Percentiles rank a stretch among this genome's conserved stretches.
These are phyloP conservation scores for Psephotus haematonotus DNA, from an alignment of 2,113 vertebrate genomes.

Conservation along the genomic window DNA sequence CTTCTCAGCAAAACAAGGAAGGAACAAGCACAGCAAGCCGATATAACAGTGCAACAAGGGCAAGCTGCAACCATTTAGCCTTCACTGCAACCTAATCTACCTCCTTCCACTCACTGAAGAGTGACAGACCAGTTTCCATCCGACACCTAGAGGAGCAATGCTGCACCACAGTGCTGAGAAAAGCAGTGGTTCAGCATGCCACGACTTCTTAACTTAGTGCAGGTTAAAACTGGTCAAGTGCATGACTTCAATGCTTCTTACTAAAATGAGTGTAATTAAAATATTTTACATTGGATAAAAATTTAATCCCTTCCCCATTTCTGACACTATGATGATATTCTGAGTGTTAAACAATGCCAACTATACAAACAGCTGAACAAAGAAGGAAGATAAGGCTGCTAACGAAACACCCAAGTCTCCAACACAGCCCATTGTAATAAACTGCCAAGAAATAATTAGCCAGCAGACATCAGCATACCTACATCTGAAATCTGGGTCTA, in stretches of 20 bases:
- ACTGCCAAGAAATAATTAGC: conserved; percentile 1
- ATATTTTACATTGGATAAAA: not conserved
- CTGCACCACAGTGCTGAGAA: not conserved
- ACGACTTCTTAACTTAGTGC: not conserved
- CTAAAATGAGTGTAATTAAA: not conserved
- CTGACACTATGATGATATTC: not conserved
- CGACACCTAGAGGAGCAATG: not conserved
- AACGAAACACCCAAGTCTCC: conserved; percentile 3
- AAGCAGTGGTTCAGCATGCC: not conserved
- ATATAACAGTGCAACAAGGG: not conserved
- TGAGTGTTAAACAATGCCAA: not conserved
- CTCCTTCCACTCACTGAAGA: not conserved
- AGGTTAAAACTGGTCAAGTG: not conserved
- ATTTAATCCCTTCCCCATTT: not conserved
- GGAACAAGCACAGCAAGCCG: not conserved
- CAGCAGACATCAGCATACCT: not conserved
- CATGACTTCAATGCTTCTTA: not conserved
- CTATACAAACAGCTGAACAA: not conserved
- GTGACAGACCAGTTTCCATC: not conserved
- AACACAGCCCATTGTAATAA: not conserved
- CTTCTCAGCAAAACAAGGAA: not conserved
- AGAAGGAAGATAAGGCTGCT: not conserved
- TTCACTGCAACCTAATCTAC: not conserved
- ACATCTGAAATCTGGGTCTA: not conserved
- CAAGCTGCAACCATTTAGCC: not conserved